Percentiles rank a stretch among this genome's conserved stretches.
Conservation (phyloP, 2,888 invertebrate genomes). For the Orthonychiurus folsomi region DNA sequence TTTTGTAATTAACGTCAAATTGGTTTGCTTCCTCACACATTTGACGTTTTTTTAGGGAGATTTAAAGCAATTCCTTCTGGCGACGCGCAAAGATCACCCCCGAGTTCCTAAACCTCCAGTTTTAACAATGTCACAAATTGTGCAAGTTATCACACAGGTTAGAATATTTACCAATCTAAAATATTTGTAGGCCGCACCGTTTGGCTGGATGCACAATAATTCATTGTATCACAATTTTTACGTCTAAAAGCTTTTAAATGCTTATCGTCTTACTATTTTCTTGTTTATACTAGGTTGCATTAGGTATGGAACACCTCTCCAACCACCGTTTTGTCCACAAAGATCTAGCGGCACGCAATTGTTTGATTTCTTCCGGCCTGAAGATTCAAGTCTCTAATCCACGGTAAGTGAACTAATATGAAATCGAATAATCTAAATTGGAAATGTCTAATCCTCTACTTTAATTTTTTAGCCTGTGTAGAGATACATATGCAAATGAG, state of each 20-base stretch:
- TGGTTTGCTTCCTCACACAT: conserved; percentile 7
- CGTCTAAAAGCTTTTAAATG: background rate
- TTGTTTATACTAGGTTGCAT: conserved; percentile 59
- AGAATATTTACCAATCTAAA: background rate
- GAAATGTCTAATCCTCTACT: no score
- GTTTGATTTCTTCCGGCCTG: conserved; percentile 69
- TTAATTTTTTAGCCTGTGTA: conserved; percentile 63
- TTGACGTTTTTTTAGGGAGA: conserved; percentile 59
- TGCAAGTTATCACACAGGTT: conserved; percentile 51
- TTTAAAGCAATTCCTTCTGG: conserved; percentile 75
- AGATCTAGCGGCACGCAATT: conserved; percentile 85
- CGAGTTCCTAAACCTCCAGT: conserved; percentile 51
- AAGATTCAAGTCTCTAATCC: conserved; percentile 74
- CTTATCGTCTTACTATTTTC: background rate
- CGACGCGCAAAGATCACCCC: conserved; percentile 50
- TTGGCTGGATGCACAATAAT: background rate
- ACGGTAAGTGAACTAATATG: no score
- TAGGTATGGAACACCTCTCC: conserved; percentile 70
- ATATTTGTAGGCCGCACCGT: background rate
- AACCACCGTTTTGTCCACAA: conserved; percentile 71
- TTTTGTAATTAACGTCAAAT: no score
- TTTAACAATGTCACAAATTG: conserved; percentile 59
- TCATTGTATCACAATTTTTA: no score
- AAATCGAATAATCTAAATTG: no score
- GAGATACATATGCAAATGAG: conserved; percentile 80